Evolutionary conservation across 2,113 vertebrate genomes (phyloP), one percentile per base, ranked within the genome.

Genomic region (Pogonocichla stellata): DNA sequence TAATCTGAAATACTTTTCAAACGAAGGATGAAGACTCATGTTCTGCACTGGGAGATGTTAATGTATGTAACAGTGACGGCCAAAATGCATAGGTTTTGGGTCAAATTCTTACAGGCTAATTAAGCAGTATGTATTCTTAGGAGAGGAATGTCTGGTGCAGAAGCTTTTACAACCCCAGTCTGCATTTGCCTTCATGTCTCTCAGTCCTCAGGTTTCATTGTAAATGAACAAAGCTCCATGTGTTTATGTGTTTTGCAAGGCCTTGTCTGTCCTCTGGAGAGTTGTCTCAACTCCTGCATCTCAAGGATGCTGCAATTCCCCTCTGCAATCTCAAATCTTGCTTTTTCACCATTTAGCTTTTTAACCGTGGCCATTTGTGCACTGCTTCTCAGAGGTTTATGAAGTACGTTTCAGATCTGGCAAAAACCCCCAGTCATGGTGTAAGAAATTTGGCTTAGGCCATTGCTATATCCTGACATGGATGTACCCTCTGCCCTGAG

Each of bases 391-490:
- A 56, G 79, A 58, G 48, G 6, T 17, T 51, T 10, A 2, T 29
- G 11, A 60, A 51, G 29, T 26, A 0, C 7, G 9, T 70, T 90
- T 87, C 29, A 79, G 43, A 34, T 71, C 66, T 88, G 42, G 14
- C 22, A 71, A 36, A 61, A 80, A 19, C 0, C 0, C 13, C 10
- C 56, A n/a, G 33, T 31, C 10, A 10, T 12, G 2, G 29, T 79
- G 16, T 56, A 54, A 45, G 83, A 75, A 79, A 48, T 23, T n/a
- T 2, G 36, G 29, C 12, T 47, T 70, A 10, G 40, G 31, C 54
- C 22, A 17, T 61, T 91, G 26, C 56, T 78, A 0, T 64, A 28
- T 31, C 29, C 14, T 42, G 18, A 28, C 24, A 26, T 56, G 33
- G 10, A 73, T 38, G 25, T 77, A 29, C 9, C 8, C 19, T 9